phyloP scores from a whole-genome alignment of 2,888 invertebrate species.

The Zygogramma bicolorata region DNA sequence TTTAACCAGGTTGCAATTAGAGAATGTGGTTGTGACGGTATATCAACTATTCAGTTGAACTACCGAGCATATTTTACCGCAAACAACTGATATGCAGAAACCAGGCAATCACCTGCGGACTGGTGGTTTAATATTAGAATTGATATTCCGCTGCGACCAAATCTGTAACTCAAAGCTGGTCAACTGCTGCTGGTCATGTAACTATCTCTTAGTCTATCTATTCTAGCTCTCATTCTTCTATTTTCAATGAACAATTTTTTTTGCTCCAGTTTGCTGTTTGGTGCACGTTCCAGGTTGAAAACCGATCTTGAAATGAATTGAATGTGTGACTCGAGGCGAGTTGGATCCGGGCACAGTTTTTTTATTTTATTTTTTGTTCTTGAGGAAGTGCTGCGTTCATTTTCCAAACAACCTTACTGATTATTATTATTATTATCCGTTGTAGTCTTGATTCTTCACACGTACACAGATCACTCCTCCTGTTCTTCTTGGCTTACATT shows the following conservation, averaged over 20 bases:
- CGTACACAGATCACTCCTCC: constrained; percentile 48
- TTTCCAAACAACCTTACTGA: constrained; percentile 37
- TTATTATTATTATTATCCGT: constrained; percentile 38
- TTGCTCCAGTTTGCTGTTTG: neutral
- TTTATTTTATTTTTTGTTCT: constrained; percentile 46
- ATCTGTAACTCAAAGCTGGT: too few relatives aligned
- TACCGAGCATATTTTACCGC: too few relatives aligned
- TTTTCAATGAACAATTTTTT: neutral
- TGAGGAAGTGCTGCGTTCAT: constrained; percentile 51
- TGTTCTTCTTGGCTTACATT: constrained; percentile 51
- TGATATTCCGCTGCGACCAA: too few relatives aligned
- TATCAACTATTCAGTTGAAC: too few relatives aligned
- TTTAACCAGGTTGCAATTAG: too few relatives aligned
- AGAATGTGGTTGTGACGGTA: too few relatives aligned
- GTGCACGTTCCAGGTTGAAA: neutral
- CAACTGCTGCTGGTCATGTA: too few relatives aligned
- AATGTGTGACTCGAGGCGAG: constrained; percentile 12
- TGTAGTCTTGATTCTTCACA: constrained; percentile 36
- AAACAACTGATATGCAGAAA: too few relatives aligned
- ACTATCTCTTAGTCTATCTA: too few relatives aligned
- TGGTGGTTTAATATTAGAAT: too few relatives aligned
- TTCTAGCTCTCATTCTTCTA: too few relatives aligned
- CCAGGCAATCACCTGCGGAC: too few relatives aligned
- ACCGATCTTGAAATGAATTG: neutral
- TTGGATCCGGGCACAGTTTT: constrained; percentile 46